These are phyloP conservation scores for Siderastrea siderea DNA, from an alignment of 92 coral and sea anemone species.

Conservation along the genomic window DNA sequence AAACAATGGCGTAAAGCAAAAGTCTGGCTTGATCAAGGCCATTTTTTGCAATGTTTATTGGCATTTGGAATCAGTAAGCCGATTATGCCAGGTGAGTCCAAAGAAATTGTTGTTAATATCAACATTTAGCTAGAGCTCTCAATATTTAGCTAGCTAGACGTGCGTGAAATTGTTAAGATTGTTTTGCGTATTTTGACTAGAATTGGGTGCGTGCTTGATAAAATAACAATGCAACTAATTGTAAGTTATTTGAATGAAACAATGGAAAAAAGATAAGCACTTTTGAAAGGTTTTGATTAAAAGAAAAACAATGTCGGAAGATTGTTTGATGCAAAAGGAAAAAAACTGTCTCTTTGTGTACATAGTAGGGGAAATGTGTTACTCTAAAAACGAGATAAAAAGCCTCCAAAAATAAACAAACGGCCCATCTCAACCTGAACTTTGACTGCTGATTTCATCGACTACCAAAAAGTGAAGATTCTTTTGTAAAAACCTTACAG, in stretches of 20 bases:
- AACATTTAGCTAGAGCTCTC: no score
- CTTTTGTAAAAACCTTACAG: not conserved
- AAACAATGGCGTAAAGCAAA: not conserved
- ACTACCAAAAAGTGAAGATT: not conserved
- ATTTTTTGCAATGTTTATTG: not conserved
- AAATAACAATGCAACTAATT: not conserved
- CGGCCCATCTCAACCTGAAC: not conserved
- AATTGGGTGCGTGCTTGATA: not conserved
- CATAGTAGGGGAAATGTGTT: not conserved
- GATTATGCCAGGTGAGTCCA: no score
- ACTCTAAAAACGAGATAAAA: conserved; percentile 1
- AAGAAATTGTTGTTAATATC: no score
- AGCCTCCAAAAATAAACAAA: not conserved
- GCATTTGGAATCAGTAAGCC: no score
- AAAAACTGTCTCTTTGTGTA: not conserved
- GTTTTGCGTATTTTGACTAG: not conserved
- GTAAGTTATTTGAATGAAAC: not conserved
- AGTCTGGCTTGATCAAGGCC: not conserved
- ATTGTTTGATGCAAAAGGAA: not conserved
- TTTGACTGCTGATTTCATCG: not conserved
- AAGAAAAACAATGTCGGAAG: conserved; percentile 11
- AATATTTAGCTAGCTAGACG: no score
- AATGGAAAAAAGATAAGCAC: not conserved
- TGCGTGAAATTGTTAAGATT: no score
- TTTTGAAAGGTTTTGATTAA: not conserved